phyloP scores from a whole-genome alignment of 1,140 invertebrate genomes.

The Zaprionus inermis region DNA sequence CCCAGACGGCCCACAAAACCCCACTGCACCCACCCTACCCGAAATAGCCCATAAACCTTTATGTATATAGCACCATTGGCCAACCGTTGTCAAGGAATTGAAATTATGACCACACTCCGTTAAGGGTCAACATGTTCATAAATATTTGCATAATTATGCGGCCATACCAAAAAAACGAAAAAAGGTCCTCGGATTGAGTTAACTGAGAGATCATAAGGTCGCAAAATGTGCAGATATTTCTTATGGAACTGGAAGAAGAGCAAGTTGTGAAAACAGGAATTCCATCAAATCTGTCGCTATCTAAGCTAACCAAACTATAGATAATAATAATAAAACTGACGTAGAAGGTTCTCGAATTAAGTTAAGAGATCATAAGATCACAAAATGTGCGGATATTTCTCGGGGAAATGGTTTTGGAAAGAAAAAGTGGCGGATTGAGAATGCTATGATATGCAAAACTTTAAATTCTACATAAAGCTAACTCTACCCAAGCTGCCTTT shows the following conservation, averaged over 20 bases:
- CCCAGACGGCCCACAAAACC: slow-evolving; percentile 50
- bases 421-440: too few relatives aligned
- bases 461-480: background rate
- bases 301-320: too few relatives aligned
- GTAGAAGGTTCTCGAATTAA: background rate
- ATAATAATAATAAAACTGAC: too few relatives aligned
- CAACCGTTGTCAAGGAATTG: slow-evolving; percentile 74
- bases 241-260: background rate
- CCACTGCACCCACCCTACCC: background rate
- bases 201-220: background rate
- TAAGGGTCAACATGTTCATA: slow-evolving; percentile 44
- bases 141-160: slow-evolving; percentile 51
- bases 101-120: slow-evolving; percentile 52
- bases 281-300: background rate
- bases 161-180: background rate
- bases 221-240: background rate
- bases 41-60: slow-evolving; percentile 65
- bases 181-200: slow-evolving; percentile 2
- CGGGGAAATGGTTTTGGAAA: too few relatives aligned
- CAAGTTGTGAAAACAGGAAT: background rate
- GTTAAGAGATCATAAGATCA: background rate
- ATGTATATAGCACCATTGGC: slow-evolving; percentile 55
- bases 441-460: too few relatives aligned
- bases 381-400: background rate
- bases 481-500: background rate